Conservation (phyloP, 2,113 vertebrate genomes). For the Sorex araneus region DNA sequence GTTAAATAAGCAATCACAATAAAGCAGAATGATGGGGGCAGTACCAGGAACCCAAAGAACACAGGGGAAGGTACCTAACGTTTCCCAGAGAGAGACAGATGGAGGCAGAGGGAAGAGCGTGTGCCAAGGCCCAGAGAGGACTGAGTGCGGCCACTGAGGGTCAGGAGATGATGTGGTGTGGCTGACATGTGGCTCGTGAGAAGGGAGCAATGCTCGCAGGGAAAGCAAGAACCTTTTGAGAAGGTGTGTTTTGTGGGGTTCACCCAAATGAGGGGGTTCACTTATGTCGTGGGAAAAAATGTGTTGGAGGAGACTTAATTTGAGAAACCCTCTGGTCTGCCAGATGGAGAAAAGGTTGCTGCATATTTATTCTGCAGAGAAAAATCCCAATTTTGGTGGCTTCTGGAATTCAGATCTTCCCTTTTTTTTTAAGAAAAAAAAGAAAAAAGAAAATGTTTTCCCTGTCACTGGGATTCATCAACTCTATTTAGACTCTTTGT, state of each 20-base stretch:
- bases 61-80: neutral
- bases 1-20: conserved; percentile 46
- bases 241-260: too few species aligned
- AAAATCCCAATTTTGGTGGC: conserved; percentile 16
- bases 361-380: conserved; percentile 63
- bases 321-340: neutral
- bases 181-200: neutral
- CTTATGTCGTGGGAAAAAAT: neutral
- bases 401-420: conserved; percentile 59
- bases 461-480: conserved; percentile 45
- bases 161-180: neutral
- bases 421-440: too few species aligned
- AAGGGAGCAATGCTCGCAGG: neutral
- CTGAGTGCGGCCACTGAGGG: neutral
- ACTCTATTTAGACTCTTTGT: conserved; percentile 46
- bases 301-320: conserved; percentile 31
- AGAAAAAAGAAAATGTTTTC: conserved; percentile 3
- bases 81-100: conserved; percentile 26
- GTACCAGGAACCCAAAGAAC: neutral
- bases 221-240: neutral
- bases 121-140: conserved; percentile 25
- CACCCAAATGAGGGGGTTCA: neutral
- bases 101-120: neutral
- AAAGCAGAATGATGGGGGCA: neutral
- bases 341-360: conserved; percentile 59